These are phyloP conservation scores for Papilio aristodemus DNA, from an alignment of 1,140 invertebrate species.

Conservation along the genomic window DNA sequence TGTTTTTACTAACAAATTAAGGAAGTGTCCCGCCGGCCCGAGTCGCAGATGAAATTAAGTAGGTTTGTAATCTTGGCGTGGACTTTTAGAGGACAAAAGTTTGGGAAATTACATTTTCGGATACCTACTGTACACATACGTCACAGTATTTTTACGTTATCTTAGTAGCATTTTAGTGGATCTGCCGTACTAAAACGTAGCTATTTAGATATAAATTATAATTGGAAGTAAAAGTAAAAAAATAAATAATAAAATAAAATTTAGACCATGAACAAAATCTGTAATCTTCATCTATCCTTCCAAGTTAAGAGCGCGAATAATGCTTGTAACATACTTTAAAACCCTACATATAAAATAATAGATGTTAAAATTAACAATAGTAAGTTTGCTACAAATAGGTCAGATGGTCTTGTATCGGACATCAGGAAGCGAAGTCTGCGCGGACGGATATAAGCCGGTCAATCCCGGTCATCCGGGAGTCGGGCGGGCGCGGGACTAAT, in stretches of 20 bases:
- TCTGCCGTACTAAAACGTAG: background rate
- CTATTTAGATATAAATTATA: no score
- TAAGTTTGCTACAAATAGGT: conserved; percentile 17
- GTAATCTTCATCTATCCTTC: no score
- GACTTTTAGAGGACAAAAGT: conserved; percentile 29
- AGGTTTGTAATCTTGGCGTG: conserved; percentile 29
- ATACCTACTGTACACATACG: background rate
- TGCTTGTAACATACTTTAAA: no score
- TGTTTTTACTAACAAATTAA: conserved; percentile 40
- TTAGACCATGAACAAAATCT: no score
- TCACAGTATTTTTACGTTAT: conserved; percentile 17
- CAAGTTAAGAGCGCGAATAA: no score
- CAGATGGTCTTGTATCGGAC: conserved; percentile 38
- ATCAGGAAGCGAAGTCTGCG: conserved; percentile 50
- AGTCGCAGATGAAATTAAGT: conserved; percentile 27
- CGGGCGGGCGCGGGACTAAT: conserved; percentile 63
- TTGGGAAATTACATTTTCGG: conserved; percentile 28
- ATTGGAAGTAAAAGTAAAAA: no score
- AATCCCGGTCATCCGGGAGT: conserved; percentile 49
- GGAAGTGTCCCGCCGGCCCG: conserved; percentile 33
- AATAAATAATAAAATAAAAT: no score
- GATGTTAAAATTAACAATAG: background rate
- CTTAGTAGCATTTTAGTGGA: background rate
- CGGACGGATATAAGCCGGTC: conserved; percentile 54
- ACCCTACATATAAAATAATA: background rate